phyloP scores from a whole-genome alignment of 2,113 vertebrate species.

The Circaetus gallicus region DNA sequence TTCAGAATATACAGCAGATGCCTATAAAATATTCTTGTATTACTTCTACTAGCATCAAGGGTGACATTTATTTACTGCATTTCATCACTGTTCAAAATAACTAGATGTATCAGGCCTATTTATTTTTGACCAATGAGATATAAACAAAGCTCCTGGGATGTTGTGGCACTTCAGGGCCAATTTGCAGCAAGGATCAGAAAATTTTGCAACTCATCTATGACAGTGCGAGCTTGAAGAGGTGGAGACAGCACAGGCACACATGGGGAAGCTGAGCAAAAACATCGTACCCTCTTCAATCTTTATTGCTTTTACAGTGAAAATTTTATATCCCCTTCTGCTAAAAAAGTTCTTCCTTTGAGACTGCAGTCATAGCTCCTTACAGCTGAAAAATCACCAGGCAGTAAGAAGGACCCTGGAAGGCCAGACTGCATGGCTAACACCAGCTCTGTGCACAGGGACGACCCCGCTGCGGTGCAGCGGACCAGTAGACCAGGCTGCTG shows the following conservation, averaged over 20 bases:
- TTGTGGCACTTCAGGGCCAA: slow-evolving; percentile 54
- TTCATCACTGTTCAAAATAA: slow-evolving; percentile 48
- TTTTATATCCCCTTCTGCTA: neutral
- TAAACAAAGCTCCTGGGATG: slow-evolving; percentile 53
- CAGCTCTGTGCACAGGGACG: accelerated
- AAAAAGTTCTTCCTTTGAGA: neutral
- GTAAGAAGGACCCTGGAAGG: neutral
- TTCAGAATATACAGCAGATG: slow-evolving; percentile 8
- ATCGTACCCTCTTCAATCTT: neutral
- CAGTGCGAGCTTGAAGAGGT: neutral
- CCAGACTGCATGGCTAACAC: neutral
- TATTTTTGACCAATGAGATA: slow-evolving; percentile 49
- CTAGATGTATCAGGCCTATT: slow-evolving; percentile 30
- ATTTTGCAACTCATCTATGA: slow-evolving; percentile 11
- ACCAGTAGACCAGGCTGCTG: neutral
- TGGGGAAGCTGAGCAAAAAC: neutral
- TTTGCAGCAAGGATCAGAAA: slow-evolving; percentile 49
- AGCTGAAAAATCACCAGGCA: neutral
- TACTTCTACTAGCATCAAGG: slow-evolving; percentile 37
- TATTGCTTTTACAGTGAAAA: neutral
- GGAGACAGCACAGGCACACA: neutral
- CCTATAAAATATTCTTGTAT: slow-evolving; percentile 15
- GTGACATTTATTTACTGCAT: slow-evolving; percentile 64
- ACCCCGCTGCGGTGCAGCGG: accelerated
- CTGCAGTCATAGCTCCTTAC: neutral